Base-by-base conservation (phyloP, 2,797 vertebrate genomes). In the Lophius americanus region DNA sequence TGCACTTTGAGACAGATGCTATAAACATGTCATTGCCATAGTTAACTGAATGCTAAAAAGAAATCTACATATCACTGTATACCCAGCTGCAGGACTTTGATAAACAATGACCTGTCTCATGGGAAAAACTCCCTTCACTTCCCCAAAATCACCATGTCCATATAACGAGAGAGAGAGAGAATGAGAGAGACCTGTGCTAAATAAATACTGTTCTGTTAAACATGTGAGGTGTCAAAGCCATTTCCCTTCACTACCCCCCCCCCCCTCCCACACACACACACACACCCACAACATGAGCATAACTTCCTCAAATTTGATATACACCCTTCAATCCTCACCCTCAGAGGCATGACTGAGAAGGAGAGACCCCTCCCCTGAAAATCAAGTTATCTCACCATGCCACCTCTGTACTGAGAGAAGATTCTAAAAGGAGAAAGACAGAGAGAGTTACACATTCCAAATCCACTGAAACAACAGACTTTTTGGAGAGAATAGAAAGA, bases 11-110 rank as follows among this genome's bases (percentile, higher is more conserved):
- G 59, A 44, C 23, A 59, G 65, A 68, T 81, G 44, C 47, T 62
- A 60, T 86, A 86, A 68, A 83, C 62, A 55, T 91, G 88, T 90
- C 86, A 92, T 73, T 81, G 2, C 53, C 79, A 79, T 76, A 75
- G 72, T 82, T 68, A 43, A 37, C 41, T 50, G 32, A 5, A 14
- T 52, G 38, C 55, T 56, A 12, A 47, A 57, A 37, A 32, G 43
- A 57, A 37, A 32, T 13, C 23, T 7, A 43, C 39, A 32, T 39
- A 8, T 57, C 63, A 68, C 68, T 60, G 11, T 51, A 50, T 36
- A 35, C 2, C 73, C 65, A 76, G 59, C 60, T 44, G 51, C 61
- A 38, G 44, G 49, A n/a, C 23, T 23, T 23, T 23, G 23, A 23
- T 23, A 63, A 82, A 89, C 89, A 89, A 88, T 88, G 84, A 68